Conservation (phyloP, 2,888 invertebrate species). For the Drosophila seclusa region DNA sequence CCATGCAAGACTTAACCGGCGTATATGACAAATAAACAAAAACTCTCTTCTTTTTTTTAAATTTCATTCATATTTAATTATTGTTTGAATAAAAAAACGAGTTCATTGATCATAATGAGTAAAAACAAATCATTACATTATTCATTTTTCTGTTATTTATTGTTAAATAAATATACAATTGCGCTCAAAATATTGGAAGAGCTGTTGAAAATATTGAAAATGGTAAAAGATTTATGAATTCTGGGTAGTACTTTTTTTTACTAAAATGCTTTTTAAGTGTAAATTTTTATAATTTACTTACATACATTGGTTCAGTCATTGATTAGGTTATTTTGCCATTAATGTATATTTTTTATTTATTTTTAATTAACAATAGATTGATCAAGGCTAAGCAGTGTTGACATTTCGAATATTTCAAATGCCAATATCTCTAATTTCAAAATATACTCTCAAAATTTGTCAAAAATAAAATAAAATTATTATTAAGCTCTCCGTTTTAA, state of each 20-base stretch:
- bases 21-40: conserved; percentile 5
- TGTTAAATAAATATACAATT: background rate
- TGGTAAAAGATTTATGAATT: accelerated
- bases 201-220: background rate
- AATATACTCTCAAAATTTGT: background rate
- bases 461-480: background rate
- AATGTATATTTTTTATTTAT: background rate
- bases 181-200: background rate
- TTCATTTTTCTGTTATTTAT: background rate
- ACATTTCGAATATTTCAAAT: background rate
- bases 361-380: background rate
- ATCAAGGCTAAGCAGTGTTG: background rate
- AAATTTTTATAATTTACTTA: background rate
- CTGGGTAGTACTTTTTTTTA: background rate
- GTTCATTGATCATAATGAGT: background rate
- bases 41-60: background rate
- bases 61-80: background rate
- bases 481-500: background rate
- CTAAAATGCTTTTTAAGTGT: background rate
- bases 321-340: background rate
- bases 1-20: background rate
- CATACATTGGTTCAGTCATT: background rate
- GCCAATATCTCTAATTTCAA: background rate
- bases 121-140: background rate
- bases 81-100: background rate